Conservation (phyloP, 2,113 vertebrate genomes). For the Hepsetus odoe region DNA sequence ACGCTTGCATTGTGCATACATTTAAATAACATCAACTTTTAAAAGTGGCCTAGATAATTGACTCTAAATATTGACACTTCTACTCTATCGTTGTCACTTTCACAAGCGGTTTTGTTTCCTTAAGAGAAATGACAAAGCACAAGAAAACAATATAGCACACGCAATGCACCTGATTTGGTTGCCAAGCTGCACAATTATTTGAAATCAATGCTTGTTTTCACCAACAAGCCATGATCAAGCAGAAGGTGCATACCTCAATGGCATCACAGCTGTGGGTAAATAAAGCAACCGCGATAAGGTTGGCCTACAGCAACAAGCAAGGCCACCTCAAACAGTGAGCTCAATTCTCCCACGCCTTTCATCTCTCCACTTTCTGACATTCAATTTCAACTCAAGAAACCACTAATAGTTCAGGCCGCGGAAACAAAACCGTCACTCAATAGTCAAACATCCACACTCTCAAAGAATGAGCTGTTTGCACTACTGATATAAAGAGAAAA, state of each 20-base stretch:
- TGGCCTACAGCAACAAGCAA: background rate
- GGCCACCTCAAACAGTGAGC: constrained; percentile 17
- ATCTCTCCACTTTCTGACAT: constrained; percentile 20
- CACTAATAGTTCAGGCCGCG: constrained; percentile 21
- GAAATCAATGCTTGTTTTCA: constrained; percentile 21
- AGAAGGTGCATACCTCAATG: background rate
- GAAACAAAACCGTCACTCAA: background rate
- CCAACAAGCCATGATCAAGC: background rate
- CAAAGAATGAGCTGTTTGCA: constrained; percentile 21
- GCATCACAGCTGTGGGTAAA: background rate
- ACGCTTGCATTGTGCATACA: background rate
- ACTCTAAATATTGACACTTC: background rate
- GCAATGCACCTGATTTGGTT: background rate
- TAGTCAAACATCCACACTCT: constrained; percentile 34
- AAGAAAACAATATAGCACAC: background rate
- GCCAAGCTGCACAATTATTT: background rate
- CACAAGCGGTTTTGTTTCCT: background rate
- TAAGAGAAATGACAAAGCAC: background rate
- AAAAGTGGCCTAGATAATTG: background rate
- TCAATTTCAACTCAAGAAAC: background rate
- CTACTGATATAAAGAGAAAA: constrained; percentile 46
- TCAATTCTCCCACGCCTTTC: background rate
- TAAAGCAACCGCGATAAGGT: background rate
- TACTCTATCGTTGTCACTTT: background rate
- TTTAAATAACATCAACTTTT: background rate